Evolutionary conservation across 2,797 vertebrate species (phyloP), one percentile per base, ranked within the genome.

Genomic region (Channallabes apus): DNA sequence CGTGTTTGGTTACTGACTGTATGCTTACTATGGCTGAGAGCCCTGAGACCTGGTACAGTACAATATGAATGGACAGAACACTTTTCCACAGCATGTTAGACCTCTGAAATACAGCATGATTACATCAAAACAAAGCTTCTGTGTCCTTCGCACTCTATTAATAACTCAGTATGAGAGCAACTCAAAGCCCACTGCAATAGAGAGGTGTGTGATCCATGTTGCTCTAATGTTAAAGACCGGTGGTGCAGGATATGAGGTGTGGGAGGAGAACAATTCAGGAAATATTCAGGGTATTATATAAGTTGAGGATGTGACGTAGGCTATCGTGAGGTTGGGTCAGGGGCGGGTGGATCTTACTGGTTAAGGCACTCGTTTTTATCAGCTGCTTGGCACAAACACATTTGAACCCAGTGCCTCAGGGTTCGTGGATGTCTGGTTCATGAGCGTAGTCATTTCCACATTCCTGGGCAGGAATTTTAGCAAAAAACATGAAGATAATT

Each of bases 311-410:
- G 78, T 88, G 69, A 88, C 22, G 18, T 78, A 69, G 82, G 14
- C 38, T 81, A 3, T 82, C 59, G 62, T 64, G 75, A 82, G 58
- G 22, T 27, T 20, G 84, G 76, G 79, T 80, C 76, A 41, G 87
- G 59, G 76, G 77, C 56, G 67, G 46, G 76, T 56, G 68, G 68
- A 81, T 65, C 86, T 86, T 91, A 91, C 86, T 68, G 89, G 90
- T 89, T 82, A 91, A 91, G 89, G 89, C 92, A 46, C 85, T 94
- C 84, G 91, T 86, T 92, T 94, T 95, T 92, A 89, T 93, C 93
- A 93, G 91, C 56, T 62, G 87, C 7, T 72, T 92, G 91, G 91
- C 91, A 93, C 91, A 90, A 92, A 93, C 89, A 18, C 73, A 67
- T 29, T 35, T 24, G 56, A 89, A 86, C 67, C 89, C 91, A 90